Base-by-base conservation (phyloP, 53 echinoderm and acorn worm genomes). In the Paracentrotus lividus region DNA sequence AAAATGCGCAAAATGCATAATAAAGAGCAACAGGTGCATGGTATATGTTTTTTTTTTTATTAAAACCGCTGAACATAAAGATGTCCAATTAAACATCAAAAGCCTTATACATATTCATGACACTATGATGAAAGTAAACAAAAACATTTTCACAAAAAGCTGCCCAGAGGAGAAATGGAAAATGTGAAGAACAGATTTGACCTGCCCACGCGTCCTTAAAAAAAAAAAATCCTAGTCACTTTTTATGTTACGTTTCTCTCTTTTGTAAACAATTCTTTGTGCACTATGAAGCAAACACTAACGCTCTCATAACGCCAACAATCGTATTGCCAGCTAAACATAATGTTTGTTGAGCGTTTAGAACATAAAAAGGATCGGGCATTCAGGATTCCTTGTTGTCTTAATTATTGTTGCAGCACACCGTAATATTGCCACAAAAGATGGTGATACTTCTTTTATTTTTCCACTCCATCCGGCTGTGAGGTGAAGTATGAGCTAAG, bases 391-490 rank as follows among this genome's bases (percentile, higher is more conserved):
- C 85, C 26, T 49, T 49, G 85, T 85, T 85, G 85, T 85, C 85
- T 85, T 26, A 85, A 85, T 85, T 85, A 85, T 85, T 85, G 85
- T 85, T 51, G 85, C 85, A 85, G 51, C 85, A 51, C 72, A 72
- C 72, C 40, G 72, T 72, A 72, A 72, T 72, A 38, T 72, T 32
- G 20, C 72, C 36, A 72, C 72, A 72, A 72, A 72, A 72, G 72
- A 72, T 36, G 72, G 20, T 72, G 72, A 72, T 72, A 72, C 72
- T 21, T 72, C 72, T 40, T 72, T 72, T 40, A 72, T 72, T 72
- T 57, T 72, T 61, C 72, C 40, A 38, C 72, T 72, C 40, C 72
- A 72, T 72, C 72, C 72, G 72, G 72, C 72, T 36, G 40, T 18
- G 72, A n/a, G n/a, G n/a, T n/a, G n/a, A n/a, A n/a, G n/a, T n/a